Evolutionary conservation across 2,113 vertebrate genomes (phyloP).

Genomic region (Peromyscus leucopus): DNA sequence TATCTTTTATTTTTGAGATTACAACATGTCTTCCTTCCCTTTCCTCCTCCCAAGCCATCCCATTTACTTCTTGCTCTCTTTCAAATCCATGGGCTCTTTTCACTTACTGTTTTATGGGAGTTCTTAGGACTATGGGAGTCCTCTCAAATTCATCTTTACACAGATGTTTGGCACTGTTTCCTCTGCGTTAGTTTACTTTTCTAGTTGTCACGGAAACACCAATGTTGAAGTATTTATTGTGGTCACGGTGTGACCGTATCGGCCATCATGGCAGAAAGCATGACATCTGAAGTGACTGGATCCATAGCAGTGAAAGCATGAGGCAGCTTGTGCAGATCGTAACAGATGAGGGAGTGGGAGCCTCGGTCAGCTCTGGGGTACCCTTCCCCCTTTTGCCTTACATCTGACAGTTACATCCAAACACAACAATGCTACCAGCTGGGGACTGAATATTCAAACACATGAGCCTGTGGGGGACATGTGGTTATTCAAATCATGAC

Average conservation of each 20-base stretch:
- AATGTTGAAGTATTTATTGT: neutral
- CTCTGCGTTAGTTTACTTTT: neutral
- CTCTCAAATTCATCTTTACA: neutral
- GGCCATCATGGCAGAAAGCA: neutral
- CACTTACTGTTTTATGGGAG: neutral
- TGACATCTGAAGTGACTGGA: neutral
- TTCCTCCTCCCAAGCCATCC: neutral
- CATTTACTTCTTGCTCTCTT: neutral
- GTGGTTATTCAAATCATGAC: no score
- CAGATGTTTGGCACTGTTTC: neutral
- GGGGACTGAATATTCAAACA: neutral
- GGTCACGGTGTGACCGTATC: no score
- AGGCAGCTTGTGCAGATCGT: no score
- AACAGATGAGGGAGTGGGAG: neutral
- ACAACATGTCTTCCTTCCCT: neutral
- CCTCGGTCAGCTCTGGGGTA: neutral
- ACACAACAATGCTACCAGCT: neutral
- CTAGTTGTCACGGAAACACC: neutral
- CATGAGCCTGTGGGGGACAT: neutral
- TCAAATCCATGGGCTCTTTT: neutral
- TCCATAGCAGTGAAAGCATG: neutral
- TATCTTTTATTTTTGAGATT: neutral
- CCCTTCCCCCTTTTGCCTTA: neutral
- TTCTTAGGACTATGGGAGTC: neutral
- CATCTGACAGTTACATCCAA: neutral